These are phyloP conservation scores for Nerophis ophidion DNA, from an alignment of 2,113 vertebrate genomes.

Conservation along the genomic window DNA sequence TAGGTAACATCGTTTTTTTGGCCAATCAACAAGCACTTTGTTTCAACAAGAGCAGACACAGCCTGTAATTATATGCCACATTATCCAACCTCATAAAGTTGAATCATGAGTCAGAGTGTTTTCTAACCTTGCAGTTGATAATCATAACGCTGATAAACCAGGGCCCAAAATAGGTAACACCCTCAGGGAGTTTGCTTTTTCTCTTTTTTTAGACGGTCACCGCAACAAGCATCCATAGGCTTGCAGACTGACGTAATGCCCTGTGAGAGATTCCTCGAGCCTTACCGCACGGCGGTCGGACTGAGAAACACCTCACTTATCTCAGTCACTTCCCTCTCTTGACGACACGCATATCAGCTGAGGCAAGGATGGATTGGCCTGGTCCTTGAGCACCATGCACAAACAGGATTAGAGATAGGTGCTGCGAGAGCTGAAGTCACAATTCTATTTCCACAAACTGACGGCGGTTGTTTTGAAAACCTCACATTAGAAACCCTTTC, in stretches of 20 bases:
- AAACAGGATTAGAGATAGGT: slow-evolving; percentile 57
- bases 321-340: slow-evolving; percentile 67
- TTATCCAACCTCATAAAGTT: slow-evolving; percentile 10
- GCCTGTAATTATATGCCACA: slow-evolving; percentile 28
- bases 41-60: slow-evolving; percentile 44
- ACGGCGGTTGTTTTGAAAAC: slow-evolving; percentile 30
- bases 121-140: slow-evolving; percentile 37
- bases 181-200: slow-evolving; percentile 20
- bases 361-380: slow-evolving; percentile 50
- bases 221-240: slow-evolving; percentile 24
- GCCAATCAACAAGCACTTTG: slow-evolving; percentile 17
- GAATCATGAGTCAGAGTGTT: slow-evolving; percentile 43
- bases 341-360: slow-evolving; percentile 67
- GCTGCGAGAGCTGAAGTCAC: slow-evolving; percentile 27
- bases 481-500: slow-evolving; percentile 4
- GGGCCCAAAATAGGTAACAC: slow-evolving; percentile 54
- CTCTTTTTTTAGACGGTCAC: slow-evolving; percentile 14
- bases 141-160: slow-evolving; percentile 17
- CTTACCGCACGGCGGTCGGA: slow-evolving; percentile 60
- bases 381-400: slow-evolving; percentile 24
- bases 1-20: slow-evolving; percentile 4
- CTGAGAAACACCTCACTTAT: slow-evolving; percentile 56
- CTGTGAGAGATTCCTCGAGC: slow-evolving; percentile 54
- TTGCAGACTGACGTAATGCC: slow-evolving; percentile 60
- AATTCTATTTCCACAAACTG: slow-evolving; percentile 50